Percentiles rank a stretch among this genome's conserved stretches.
These are phyloP conservation scores for Branchellion lobata DNA, from an alignment of 2,888 invertebrate species.

Conservation along the genomic window DNA sequence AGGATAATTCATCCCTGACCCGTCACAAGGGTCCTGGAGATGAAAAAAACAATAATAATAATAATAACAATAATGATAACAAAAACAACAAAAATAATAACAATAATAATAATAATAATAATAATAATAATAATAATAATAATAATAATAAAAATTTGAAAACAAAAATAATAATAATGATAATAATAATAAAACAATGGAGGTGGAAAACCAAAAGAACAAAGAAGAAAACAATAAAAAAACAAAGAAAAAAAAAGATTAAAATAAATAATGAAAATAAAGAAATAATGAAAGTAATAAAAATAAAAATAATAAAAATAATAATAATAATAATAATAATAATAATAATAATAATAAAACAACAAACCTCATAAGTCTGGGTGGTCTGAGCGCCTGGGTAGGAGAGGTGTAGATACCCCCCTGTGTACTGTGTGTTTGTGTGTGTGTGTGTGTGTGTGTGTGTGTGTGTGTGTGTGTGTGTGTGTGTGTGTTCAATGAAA, in stretches of 20 bases:
- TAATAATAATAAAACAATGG: too few species aligned
- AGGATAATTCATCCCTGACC: too few species aligned
- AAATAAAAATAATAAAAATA: slow-evolving; percentile 19
- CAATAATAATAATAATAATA: neutral
- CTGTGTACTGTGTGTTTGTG: slow-evolving; percentile 5
- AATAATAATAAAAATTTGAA: neutral
- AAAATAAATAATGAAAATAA: neutral
- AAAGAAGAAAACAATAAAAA: slow-evolving; percentile 9
- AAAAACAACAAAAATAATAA: neutral
- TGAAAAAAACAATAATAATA: neutral
- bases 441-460: neutral
- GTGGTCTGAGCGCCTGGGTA: slow-evolving; percentile 11
- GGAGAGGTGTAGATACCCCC: slow-evolving; percentile 32
- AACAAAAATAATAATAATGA: neutral
- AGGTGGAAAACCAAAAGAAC: neutral
- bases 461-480: neutral
- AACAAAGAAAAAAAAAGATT: too few species aligned
- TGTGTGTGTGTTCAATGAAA: neutral
- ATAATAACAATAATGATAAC: neutral
- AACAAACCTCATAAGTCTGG: slow-evolving; percentile 6
- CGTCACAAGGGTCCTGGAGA: neutral
- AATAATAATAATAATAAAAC: slow-evolving; percentile 4
- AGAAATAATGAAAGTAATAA: slow-evolving; percentile 4
- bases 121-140: too few species aligned
- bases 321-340: neutral